Percentiles rank a stretch among this genome's conserved stretches.
These are phyloP conservation scores for Papilio gigon DNA, from an alignment of 2,888 invertebrate species.

Conservation along the genomic window DNA sequence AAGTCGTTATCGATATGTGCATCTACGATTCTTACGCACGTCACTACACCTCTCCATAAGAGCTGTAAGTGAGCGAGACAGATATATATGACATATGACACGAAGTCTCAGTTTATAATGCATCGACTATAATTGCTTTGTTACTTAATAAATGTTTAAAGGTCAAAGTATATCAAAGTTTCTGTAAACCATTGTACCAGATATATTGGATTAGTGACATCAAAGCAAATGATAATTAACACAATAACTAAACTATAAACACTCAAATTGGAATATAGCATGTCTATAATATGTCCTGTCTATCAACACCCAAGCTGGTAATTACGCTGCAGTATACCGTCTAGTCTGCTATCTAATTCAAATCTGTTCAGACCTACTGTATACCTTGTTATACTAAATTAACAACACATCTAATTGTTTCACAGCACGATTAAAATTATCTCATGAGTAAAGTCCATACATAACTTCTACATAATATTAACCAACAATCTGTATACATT, in stretches of 20 bases:
- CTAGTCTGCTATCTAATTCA: constrained; percentile 16
- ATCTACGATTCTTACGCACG: too few species aligned
- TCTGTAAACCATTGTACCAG: background rate
- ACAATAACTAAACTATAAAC: constrained; percentile 7
- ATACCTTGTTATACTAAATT: background rate
- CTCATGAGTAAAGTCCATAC: too few species aligned
- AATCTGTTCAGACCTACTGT: constrained; percentile 5
- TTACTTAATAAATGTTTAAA: too few species aligned
- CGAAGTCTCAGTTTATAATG: too few species aligned
- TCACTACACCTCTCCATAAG: too few species aligned
- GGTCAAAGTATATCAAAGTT: background rate
- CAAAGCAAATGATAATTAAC: background rate
- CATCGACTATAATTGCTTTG: too few species aligned
- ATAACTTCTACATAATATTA: too few species aligned
- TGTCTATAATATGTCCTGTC: background rate
- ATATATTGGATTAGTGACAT: background rate
- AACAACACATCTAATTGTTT: background rate
- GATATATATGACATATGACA: too few species aligned
- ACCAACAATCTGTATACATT: too few species aligned
- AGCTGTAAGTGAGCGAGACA: too few species aligned
- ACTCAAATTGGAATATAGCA: background rate
- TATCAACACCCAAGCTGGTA: background rate
- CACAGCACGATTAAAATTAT: too few species aligned
- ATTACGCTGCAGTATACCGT: background rate
- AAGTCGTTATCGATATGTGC: too few species aligned